Evolutionary conservation across 2,888 invertebrate genomes (phyloP), one percentile per base, ranked within the genome.

Genomic region (Agrotis exclamationis): DNA sequence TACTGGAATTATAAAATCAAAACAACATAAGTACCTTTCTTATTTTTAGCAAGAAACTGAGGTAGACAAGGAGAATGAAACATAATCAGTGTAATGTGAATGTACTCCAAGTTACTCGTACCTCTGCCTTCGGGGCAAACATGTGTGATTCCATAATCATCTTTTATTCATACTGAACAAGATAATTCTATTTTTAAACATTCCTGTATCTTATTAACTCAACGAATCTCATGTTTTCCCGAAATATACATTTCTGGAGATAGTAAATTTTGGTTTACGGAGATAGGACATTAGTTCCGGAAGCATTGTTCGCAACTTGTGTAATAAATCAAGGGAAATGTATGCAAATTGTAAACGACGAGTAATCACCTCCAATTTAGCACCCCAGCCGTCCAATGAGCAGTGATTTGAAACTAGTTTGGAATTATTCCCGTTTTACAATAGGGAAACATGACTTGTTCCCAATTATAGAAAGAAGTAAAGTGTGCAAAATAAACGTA

Each of bases 311-410:
- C 66, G 69, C 63, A 44, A 45, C 59, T 45, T 14, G 65, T 66
- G 59, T 72, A 68, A 76, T 71, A 83, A 81, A 82, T 80, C 80
- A 63, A 11, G 14, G 33, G 50, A 70, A 69, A 75, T 78, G 47
- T 63, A 80, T 83, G 78, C 71, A 83, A 83, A 80, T 80, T 63
- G 78, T 69, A 48, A 63, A 56, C 65, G 54, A 62, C 70, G 47
- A 56, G 66, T 64, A 64, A 72, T 69, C 74, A 65, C 66, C 56
- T 50, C n/a, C 59, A 58, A 73, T 80, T 72, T 64, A 33, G 24
- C 28, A 3, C 24, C 33, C 39, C 44, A 11, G 54, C 39, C 51
- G 57, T 33, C 11, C 66, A n/a, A 13, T 45, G 39, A 48, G 45
- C 45, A 62, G 56, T 28, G 58, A 59, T 70, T 63, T 58, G 13